Conservation (phyloP, 1,140 invertebrate genomes). For the Matsumurasca onukii region DNA sequence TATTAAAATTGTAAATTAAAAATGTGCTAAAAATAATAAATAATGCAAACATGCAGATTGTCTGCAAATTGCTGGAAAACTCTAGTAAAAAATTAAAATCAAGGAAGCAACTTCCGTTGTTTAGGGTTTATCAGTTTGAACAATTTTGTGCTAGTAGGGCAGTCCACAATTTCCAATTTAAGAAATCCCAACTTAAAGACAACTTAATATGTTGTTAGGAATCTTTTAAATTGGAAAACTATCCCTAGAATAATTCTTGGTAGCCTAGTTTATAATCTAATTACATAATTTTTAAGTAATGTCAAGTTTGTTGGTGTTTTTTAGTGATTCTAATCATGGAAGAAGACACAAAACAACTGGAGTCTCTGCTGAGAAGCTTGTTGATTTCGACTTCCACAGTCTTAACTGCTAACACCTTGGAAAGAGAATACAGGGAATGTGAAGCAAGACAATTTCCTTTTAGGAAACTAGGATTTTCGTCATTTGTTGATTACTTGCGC, state of each 20-base stretch:
- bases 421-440: background rate
- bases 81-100: too few species aligned
- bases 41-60: background rate
- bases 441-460: background rate
- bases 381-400: background rate
- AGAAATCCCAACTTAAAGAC: background rate
- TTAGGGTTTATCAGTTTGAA: too few species aligned
- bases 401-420: background rate
- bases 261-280: background rate
- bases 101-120: too few species aligned
- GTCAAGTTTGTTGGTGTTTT: background rate
- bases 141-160: too few species aligned
- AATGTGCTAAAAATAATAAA: background rate
- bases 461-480: background rate
- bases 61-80: background rate
- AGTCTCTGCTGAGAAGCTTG: background rate
- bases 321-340: background rate
- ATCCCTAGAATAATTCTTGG: background rate
- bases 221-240: background rate
- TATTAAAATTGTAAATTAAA: background rate
- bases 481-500: background rate
- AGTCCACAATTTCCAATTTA: background rate
- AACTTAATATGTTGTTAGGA: background rate
- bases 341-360: background rate
- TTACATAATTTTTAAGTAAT: background rate